Conservation (phyloP, 2,113 vertebrate species). For the Calidris pygmaea region DNA sequence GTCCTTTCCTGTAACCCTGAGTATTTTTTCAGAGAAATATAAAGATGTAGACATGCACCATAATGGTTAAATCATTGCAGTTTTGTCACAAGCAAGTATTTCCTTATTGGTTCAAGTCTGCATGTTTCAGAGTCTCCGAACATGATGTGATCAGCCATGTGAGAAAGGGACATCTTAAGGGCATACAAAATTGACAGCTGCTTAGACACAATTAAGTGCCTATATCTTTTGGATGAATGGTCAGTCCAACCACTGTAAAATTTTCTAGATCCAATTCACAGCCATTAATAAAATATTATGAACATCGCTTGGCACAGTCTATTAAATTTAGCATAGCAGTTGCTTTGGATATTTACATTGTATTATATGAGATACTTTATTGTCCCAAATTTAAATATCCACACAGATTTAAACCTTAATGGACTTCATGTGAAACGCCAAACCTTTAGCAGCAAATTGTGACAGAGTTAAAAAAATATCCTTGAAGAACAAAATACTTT, state of each 20-base stretch:
- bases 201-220: slow-evolving; percentile 53
- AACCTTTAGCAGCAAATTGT: neutral
- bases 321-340: neutral
- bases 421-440: neutral
- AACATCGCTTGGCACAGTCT: neutral
- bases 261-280: neutral
- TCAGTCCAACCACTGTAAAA: slow-evolving; percentile 25
- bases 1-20: neutral
- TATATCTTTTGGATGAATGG: slow-evolving; percentile 36
- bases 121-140: neutral
- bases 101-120: neutral
- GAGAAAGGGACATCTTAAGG: slow-evolving; percentile 32
- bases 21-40: neutral
- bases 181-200: slow-evolving; percentile 44
- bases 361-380: neutral
- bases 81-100: slow-evolving; percentile 4
- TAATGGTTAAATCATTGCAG: neutral
- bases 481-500: neutral
- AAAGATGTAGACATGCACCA: neutral
- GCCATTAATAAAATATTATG: slow-evolving; percentile 33
- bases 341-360: neutral
- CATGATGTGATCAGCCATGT: slow-evolving; percentile 25
- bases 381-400: neutral
- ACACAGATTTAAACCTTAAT: neutral
- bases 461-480: neutral